A percentile compares a stretch with the other conserved stretches of the same genome.
phyloP scores from a whole-genome alignment of 2,113 vertebrate genomes.

The human region GRCh38 chr9:76535501-76536000 shows the following conservation, averaged over 20 bases:
- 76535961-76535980: background rate
- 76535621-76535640: background rate
- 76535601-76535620: background rate
- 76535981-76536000: background rate
- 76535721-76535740: background rate
- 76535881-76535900: background rate
- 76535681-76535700: background rate
- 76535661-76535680: background rate
- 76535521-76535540: background rate
- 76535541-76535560: background rate
- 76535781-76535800: background rate
- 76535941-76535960: background rate
- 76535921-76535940: background rate
- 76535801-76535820: background rate
- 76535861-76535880: background rate
- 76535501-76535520: too few species aligned
- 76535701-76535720: background rate
- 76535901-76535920: background rate
- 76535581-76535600: background rate
- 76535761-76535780: background rate
- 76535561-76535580: background rate
- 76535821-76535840: background rate
- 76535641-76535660: background rate
- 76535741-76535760: background rate
- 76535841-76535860: background rate